Evolutionary conservation across 53 echinoderm and acorn worm species (phyloP).

Genomic region (Paracentrotus lividus): DNA sequence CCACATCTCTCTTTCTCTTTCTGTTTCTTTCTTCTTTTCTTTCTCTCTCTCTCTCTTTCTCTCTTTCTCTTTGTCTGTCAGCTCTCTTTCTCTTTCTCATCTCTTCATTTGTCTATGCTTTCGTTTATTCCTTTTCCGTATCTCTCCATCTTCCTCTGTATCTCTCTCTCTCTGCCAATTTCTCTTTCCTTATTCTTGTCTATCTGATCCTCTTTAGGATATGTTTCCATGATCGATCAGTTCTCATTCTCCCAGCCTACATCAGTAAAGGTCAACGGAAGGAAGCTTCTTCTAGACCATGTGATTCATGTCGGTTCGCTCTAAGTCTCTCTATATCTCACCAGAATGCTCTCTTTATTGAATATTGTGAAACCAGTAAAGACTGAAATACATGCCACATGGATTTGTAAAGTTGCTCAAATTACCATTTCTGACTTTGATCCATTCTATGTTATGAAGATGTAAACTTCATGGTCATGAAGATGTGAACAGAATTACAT

Average conservation of each 20-base stretch:
- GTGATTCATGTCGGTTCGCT: slow-evolving; percentile 30
- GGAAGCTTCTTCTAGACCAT: slow-evolving; percentile 40
- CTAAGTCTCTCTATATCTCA: background rate
- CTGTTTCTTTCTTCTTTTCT: background rate
- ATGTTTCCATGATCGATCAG: slow-evolving; percentile 43
- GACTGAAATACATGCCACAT: background rate
- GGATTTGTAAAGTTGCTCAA: background rate
- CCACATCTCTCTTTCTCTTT: background rate
- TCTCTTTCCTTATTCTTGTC: background rate
- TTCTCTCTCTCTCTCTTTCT: background rate
- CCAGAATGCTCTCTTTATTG: background rate
- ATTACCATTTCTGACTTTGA: background rate
- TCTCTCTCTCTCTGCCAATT: background rate
- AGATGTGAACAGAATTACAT: background rate
- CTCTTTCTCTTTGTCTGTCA: background rate
- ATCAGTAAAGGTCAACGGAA: slow-evolving; percentile 32
- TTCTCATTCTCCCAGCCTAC: background rate
- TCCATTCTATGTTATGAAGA: background rate
- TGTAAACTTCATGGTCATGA: background rate
- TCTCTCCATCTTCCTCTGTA: background rate
- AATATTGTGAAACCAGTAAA: background rate
- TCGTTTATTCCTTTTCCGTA: background rate
- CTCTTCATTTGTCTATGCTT: background rate
- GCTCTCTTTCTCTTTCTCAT: background rate
- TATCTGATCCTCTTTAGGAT: slow-evolving; percentile 23